phyloP scores from a whole-genome alignment of 2,113 vertebrate species.

The cat (Felis catus) region DNA sequence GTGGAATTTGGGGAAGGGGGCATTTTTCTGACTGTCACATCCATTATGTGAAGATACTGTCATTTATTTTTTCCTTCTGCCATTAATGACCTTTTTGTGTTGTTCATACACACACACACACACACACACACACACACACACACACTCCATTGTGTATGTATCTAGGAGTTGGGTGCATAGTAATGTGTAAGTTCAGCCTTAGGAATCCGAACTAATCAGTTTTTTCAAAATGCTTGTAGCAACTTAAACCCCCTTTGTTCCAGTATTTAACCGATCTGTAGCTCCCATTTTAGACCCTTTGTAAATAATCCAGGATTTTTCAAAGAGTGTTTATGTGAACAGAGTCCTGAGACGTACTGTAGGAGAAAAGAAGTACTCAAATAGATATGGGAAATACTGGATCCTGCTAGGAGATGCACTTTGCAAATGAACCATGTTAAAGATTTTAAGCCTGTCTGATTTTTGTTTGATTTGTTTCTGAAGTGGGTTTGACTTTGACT shows the following conservation, averaged over 20 bases:
- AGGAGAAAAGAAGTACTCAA: not conserved
- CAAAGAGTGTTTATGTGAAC: not conserved
- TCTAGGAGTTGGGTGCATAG: not conserved
- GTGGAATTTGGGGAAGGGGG: not conserved
- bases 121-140: no score
- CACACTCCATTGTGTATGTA: not conserved
- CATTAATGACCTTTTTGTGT: not conserved
- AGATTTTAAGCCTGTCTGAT: not conserved
- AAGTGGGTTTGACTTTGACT: slow-evolving; percentile 4
- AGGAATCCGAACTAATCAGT: not conserved
- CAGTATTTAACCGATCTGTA: not conserved
- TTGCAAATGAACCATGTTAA: not conserved
- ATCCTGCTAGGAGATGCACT: not conserved
- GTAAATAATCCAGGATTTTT: not conserved
- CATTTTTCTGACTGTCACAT: not conserved
- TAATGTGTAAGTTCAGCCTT: not conserved
- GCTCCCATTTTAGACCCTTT: not conserved
- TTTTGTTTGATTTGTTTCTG: slow-evolving; percentile 17
- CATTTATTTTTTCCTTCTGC: not conserved
- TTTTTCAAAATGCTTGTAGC: not conserved
- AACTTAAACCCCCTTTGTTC: not conserved
- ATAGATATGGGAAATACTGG: not conserved
- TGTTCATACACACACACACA: not conserved
- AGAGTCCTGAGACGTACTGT: not conserved
- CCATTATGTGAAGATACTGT: not conserved